Evolutionary conservation across 2,888 invertebrate species (phyloP), one percentile per base, ranked within the genome.

Genomic region (Melinopterus prodromus): DNA sequence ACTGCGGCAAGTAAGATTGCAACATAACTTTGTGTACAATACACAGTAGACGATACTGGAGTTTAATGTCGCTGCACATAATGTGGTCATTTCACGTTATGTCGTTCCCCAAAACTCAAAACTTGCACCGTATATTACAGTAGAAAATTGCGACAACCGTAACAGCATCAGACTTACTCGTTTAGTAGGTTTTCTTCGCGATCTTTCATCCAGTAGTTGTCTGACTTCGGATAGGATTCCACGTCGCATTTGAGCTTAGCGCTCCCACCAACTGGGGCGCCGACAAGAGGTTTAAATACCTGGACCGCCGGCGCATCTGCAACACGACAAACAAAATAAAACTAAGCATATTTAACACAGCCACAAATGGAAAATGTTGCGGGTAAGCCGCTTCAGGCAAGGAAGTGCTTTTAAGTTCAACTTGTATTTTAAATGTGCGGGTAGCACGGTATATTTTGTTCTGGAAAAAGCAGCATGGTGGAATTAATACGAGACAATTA

Each of bases 201-300:
- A 85, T 92, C 91, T 86, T 91, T 92, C 85, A 92, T 89, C 93
- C 94, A 94, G 88, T 92, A 93, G 89, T 93, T 93, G 87, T 93
- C 91, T 80, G 93, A 91, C 85, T 90, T 90, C 37, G 93, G 94
- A 86, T 90, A 93, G 71, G 93, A 93, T 86, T 94, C 93, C 75
- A 93, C 92, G 86, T 91, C 90, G 86, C 94, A 94, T 85, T 92
- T 91, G 82, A 94, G 88, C 82, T 91, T 90, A 53, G 93, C 92
- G 85, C 92, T 91, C 35, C 91, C 91, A 71, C 91, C 92, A 80
- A 92, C 86, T 16, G 93, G 92, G 37, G 92, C 92, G 38, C 93
- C 93, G 69, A 93, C 89, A 84, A 93, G 88, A 86, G 93, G 92
- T 88, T 92, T 93, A 78, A 92, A 91, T 80, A 92, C 92, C 88